phyloP scores from a whole-genome alignment of 2,888 invertebrate genomes.

The Latrodectus elegans region DNA sequence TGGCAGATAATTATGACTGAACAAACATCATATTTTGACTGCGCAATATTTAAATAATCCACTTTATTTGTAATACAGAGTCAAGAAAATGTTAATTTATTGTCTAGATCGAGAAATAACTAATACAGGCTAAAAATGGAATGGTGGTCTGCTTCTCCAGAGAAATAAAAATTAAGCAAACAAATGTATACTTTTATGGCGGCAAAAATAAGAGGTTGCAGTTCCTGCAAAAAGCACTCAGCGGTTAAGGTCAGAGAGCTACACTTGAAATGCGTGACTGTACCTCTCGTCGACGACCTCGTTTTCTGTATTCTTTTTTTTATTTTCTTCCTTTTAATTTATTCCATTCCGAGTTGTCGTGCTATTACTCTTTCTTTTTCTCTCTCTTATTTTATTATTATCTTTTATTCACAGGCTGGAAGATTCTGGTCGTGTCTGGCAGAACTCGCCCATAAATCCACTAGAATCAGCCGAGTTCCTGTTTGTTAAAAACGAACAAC shows the following conservation, averaged over 20 bases:
- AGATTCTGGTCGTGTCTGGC: not conserved
- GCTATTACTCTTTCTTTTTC: conserved; percentile 12
- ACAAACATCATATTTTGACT: too few species aligned
- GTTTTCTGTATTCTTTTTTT: conserved; percentile 28
- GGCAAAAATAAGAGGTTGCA: too few species aligned
- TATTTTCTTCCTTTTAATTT: conserved; percentile 29
- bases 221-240: not conserved
- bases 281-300: conserved; percentile 46
- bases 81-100: too few species aligned
- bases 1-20: too few species aligned
- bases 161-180: too few species aligned
- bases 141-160: too few species aligned
- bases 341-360: conserved; percentile 26
- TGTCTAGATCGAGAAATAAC: too few species aligned
- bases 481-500: conserved; percentile 53
- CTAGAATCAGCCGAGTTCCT: conserved; percentile 50
- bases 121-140: too few species aligned
- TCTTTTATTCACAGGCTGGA: conserved; percentile 29
- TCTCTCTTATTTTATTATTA: conserved; percentile 13
- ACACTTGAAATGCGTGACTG: conserved; percentile 54
- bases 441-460: conserved; percentile 60
- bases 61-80: too few species aligned
- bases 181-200: too few species aligned
- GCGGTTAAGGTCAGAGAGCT: conserved; percentile 66
- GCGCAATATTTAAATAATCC: too few species aligned